Conservation (phyloP, 1,140 invertebrate species). For the Drosophila obscura region DNA sequence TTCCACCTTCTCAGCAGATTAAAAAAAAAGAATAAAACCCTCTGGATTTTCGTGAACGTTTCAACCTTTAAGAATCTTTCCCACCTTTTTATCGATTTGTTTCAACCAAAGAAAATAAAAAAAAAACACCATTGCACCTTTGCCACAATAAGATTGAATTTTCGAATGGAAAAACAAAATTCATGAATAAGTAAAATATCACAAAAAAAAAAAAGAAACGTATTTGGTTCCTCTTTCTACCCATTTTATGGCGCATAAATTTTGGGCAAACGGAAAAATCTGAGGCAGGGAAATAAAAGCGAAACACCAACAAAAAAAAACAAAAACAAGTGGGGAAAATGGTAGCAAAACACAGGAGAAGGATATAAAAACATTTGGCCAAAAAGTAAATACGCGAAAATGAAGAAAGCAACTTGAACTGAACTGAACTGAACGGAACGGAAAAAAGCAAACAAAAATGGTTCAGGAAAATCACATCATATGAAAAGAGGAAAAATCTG, state of each 20-base stretch:
- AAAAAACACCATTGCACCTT: slow-evolving; percentile 5
- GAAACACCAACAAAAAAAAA: slow-evolving; percentile 44
- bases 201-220: slow-evolving; percentile 26
- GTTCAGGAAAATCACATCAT: slow-evolving; percentile 71
- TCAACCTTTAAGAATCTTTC: background rate
- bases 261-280: slow-evolving; percentile 64
- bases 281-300: slow-evolving; percentile 66
- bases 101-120: slow-evolving; percentile 1
- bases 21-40: too few species aligned
- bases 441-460: slow-evolving; percentile 42
- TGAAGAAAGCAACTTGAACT: slow-evolving; percentile 20
- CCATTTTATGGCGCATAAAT: slow-evolving; percentile 72
- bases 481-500: slow-evolving; percentile 71
- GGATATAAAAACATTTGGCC: slow-evolving; percentile 44
- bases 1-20: too few species aligned
- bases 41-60: background rate
- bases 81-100: slow-evolving; percentile 42
- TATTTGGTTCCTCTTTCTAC: slow-evolving; percentile 36
- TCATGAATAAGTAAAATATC: slow-evolving; percentile 68
- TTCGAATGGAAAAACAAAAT: slow-evolving; percentile 54
- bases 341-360: slow-evolving; percentile 19
- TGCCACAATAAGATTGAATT: slow-evolving; percentile 15
- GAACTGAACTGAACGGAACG: background rate
- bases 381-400: slow-evolving; percentile 48
- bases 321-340: slow-evolving; percentile 37